phyloP scores from a whole-genome alignment of 2,797 vertebrate species.

The Cynopterus sphinx region DNA sequence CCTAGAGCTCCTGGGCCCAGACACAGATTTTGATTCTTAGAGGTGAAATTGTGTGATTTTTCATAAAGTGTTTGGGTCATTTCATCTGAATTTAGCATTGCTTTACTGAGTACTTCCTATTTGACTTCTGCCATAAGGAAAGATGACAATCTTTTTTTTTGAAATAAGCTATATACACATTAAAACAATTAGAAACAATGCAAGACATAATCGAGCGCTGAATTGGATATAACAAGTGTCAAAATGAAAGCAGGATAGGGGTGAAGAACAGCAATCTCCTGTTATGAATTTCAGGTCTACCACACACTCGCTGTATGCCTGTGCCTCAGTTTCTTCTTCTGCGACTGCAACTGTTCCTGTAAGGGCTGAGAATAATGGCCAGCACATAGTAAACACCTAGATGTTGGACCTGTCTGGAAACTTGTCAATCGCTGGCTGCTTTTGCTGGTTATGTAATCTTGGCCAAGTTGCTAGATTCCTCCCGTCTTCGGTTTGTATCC shows the following conservation, averaged over 20 bases:
- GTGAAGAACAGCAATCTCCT: not conserved
- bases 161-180: conserved; percentile 22
- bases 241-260: not conserved
- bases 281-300: not conserved
- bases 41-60: not conserved
- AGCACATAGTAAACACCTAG: not conserved
- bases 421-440: not conserved
- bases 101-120: not conserved
- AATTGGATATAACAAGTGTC: not conserved
- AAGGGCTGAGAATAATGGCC: not conserved
- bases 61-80: not conserved
- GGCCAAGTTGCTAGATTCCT: not conserved
- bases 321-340: conserved; percentile 1
- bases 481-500: not conserved
- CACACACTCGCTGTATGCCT: not conserved
- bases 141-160: conserved; percentile 22
- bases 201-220: not conserved
- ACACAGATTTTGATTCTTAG: not conserved
- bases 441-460: not conserved
- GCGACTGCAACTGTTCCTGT: not conserved
- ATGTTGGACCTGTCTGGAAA: not conserved
- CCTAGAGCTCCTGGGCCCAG: not conserved
- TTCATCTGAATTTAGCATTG: not conserved
- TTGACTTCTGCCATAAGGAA: not conserved
- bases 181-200: conserved; percentile 50